These are phyloP conservation scores for Schrankia costaestrigalis DNA, from an alignment of 2,888 invertebrate genomes.

Conservation along the genomic window DNA sequence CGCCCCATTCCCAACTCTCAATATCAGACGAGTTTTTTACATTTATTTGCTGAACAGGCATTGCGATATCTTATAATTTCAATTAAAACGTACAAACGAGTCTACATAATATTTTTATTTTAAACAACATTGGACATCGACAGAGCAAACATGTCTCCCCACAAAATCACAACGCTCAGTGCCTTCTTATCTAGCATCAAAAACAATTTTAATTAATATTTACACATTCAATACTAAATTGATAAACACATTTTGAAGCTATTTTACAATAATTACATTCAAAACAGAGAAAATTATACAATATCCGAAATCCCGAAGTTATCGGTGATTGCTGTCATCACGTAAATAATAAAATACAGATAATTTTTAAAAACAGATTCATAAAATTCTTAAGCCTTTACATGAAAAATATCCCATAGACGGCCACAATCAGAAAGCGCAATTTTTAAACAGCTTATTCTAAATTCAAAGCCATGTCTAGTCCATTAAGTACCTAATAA, in stretches of 20 bases:
- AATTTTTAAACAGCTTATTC: too few relatives aligned
- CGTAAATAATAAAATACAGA: conserved; percentile 2
- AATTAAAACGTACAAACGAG: conserved; percentile 25
- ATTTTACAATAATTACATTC: conserved; percentile 6
- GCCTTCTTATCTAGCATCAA: conserved; percentile 9
- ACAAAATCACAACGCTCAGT: conserved; percentile 20
- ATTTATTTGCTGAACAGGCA: conserved; percentile 84
- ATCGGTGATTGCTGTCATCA: conserved; percentile 8
- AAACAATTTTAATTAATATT: conserved; percentile 16
- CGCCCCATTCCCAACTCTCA: conserved; percentile 84
- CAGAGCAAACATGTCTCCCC: conserved; percentile 55
- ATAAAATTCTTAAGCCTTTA: too few relatives aligned
- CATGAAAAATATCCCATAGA: too few relatives aligned
- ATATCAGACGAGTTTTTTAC: conserved; percentile 84
- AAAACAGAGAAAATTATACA: too few relatives aligned
- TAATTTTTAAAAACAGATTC: too few relatives aligned
- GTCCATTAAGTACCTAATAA: too few relatives aligned
- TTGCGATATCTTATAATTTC: conserved; percentile 38
- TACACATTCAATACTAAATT: conserved; percentile 9
- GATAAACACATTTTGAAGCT: conserved; percentile 11
- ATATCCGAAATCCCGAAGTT: conserved; percentile 18
- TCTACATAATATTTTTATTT: conserved; percentile 27
- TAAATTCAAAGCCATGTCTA: too few relatives aligned
- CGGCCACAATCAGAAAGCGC: too few relatives aligned
- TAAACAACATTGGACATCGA: conserved; percentile 48